Evolutionary conservation across 2,797 vertebrate genomes (phyloP), one percentile per base, ranked within the genome.

Genomic region (Chelmon rostratus): DNA sequence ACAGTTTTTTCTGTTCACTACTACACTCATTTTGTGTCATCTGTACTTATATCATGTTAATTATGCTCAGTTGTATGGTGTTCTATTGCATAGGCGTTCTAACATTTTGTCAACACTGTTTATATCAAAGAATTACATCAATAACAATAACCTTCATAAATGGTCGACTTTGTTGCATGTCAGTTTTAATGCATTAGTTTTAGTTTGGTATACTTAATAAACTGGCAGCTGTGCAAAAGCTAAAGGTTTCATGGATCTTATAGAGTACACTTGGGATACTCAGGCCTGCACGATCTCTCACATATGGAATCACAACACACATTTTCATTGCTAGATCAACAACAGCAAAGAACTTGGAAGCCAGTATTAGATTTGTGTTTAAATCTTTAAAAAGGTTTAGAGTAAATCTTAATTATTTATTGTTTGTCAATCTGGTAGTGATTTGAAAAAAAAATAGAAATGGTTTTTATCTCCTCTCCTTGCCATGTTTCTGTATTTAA

Each of bases 361-460:
- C n/a, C n/a, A n/a, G n/a, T n/a, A n/a, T n/a, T n/a, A n/a, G n/a
- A n/a, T n/a, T n/a, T n/a, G n/a, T n/a, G n/a, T n/a, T n/a, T n/a
- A n/a, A n/a, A n/a, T n/a, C n/a, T n/a, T 35, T 40, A 5, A 61
- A 25, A 42, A 54, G 28, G 25, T 66, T 37, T 40, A 15, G 4
- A 44, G 9, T 6, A 42, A 31, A 56, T n/a, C n/a, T 19, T 33
- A 13, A 38, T 7, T 18, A 3, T 12, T 25, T 4, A 31, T 31
- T 31, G 21, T 2, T 19, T 40, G 12, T 38, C 3, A 11, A 8
- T 9, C 6, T 9, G 2, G 4, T 23, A 4, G 2, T 37, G 33
- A 42, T 59, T 28, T 67, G 23, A 67, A 80, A 69, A 58, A 52
- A 52, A 50, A 15, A 25, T 12, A n/a, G n/a, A 4, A 5, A 11